Evolutionary conservation across 2,113 vertebrate species (phyloP).

Genomic region (Cathartes aura): DNA sequence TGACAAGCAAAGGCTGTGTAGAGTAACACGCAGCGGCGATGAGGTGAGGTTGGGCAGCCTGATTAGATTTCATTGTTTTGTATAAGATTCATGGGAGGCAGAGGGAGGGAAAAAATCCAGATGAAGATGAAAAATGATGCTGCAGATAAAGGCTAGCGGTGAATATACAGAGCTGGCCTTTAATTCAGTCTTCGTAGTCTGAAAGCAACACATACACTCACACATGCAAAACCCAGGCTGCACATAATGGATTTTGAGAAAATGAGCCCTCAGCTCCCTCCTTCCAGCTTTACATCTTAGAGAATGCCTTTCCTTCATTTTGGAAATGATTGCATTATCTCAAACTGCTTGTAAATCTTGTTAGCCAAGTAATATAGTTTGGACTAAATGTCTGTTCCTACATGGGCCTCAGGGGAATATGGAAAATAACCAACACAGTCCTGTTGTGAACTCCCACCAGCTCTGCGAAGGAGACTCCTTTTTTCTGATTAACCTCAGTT

Average conservation of each 20-base stretch:
- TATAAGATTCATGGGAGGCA: background rate
- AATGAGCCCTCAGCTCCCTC: background rate
- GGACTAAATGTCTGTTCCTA: conserved; percentile 27
- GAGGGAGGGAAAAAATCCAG: background rate
- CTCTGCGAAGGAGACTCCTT: background rate
- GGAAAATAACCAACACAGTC: conserved; percentile 45
- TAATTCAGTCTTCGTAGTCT: background rate
- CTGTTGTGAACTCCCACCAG: background rate
- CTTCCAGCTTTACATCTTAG: background rate
- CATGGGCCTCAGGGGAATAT: background rate
- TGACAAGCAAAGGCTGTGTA: fast-evolving
- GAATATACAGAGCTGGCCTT: background rate
- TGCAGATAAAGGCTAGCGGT: background rate
- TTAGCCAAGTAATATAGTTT: conserved; percentile 48
- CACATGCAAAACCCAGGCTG: background rate
- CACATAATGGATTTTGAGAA: conserved; percentile 26
- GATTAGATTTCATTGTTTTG: background rate
- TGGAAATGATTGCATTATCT: conserved; percentile 33
- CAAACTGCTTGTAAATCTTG: conserved; percentile 43
- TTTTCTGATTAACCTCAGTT: conserved; percentile 1
- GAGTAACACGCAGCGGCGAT: background rate
- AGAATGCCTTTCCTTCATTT: background rate
- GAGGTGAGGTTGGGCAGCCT: background rate
- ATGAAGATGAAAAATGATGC: background rate
- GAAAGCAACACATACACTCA: background rate